These are phyloP conservation scores for Tenebrio molitor DNA, from an alignment of 1,140 invertebrate species.

Conservation along the genomic window DNA sequence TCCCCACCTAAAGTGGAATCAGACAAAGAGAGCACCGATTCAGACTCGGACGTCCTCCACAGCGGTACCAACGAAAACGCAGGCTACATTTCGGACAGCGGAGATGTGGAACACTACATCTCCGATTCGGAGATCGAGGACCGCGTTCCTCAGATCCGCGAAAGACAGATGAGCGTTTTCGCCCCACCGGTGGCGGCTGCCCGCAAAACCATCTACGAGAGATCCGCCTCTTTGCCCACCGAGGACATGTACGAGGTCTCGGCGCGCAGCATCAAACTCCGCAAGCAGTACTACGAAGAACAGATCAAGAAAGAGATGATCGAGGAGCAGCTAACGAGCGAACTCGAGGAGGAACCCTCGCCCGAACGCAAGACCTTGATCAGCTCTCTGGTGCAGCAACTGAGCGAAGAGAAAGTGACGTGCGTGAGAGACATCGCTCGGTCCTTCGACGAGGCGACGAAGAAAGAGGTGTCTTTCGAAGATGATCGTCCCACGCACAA, in stretches of 20 bases:
- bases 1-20: conserved; percentile 38
- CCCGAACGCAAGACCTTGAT: conserved; percentile 66
- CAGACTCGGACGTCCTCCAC: conserved; percentile 57
- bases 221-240: conserved; percentile 68
- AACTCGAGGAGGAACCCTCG: conserved; percentile 68
- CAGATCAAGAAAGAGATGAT: conserved; percentile 70
- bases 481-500: conserved; percentile 21
- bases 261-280: conserved; percentile 62
- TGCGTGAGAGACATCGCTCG: conserved; percentile 57
- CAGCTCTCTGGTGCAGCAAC: conserved; percentile 36
- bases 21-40: conserved; percentile 59
- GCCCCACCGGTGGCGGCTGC: conserved; percentile 59
- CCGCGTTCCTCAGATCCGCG: conserved; percentile 64
- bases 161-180: conserved; percentile 65
- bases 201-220: conserved; percentile 66
- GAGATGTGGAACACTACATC: conserved; percentile 65
- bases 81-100: conserved; percentile 65
- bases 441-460: conserved; percentile 48
- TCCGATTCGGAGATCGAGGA: conserved; percentile 66
- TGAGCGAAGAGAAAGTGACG: conserved; percentile 50
- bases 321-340: conserved; percentile 67
- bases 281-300: conserved; percentile 68
- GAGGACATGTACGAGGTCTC: conserved; percentile 66
- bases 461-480: conserved; percentile 37
- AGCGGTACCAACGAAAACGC: conserved; percentile 60